Evolutionary conservation across 2,888 invertebrate species (phyloP).

Genomic region (Papilio protenor): DNA sequence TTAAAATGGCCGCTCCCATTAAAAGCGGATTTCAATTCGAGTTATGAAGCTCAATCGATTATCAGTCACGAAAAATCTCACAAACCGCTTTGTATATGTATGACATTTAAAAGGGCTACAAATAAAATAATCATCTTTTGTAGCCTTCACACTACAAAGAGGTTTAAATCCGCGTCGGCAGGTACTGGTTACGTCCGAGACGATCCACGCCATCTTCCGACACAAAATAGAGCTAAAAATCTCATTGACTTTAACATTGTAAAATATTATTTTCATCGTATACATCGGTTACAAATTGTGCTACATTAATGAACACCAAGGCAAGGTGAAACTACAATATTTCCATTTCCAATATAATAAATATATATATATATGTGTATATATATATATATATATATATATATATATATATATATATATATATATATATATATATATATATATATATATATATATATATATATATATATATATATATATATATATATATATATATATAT

Average conservation of each 20-base stretch:
- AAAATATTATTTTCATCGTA: conserved; percentile 82
- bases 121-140: conserved; percentile 52
- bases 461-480: conserved; percentile 53
- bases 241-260: conserved; percentile 79
- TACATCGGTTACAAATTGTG: conserved; percentile 84
- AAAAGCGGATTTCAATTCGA: conserved; percentile 43
- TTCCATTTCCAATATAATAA: conserved; percentile 65
- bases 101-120: conserved; percentile 58
- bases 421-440: conserved; percentile 49
- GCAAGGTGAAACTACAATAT: conserved; percentile 79
- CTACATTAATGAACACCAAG: conserved; percentile 82
- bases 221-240: conserved; percentile 81
- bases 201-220: conserved; percentile 75
- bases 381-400: conserved; percentile 68
- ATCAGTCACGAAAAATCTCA: conserved; percentile 45
- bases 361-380: conserved; percentile 46
- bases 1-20: conserved; percentile 39
- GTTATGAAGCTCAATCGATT: conserved; percentile 43
- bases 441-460: conserved; percentile 53
- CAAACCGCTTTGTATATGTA: conserved; percentile 52
- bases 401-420: conserved; percentile 46
- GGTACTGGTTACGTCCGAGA: conserved; percentile 74
- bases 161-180: conserved; percentile 67
- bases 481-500: conserved; percentile 53
- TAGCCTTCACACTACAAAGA: conserved; percentile 49